These are phyloP conservation scores for Pristionchus exspectatus DNA, from an alignment of 2,888 invertebrate species.

Conservation along the genomic window DNA sequence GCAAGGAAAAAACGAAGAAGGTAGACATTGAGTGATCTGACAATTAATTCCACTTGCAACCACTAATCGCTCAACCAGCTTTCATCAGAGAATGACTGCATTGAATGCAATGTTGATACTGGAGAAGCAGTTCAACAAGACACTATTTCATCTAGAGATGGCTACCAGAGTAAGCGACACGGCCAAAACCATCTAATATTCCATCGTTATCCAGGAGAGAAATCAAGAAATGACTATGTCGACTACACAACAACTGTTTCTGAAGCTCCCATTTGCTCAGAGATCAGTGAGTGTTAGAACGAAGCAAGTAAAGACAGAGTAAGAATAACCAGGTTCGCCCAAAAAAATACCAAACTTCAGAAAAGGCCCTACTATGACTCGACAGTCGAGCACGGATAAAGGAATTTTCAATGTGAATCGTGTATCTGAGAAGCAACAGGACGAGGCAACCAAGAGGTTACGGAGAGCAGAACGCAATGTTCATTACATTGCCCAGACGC, in stretches of 20 bases:
- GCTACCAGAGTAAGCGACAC: slow-evolving; percentile 19
- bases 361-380: not conserved
- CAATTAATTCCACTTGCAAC: not conserved
- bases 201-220: slow-evolving; percentile 12
- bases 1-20: slow-evolving; percentile 51
- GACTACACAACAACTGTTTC: slow-evolving; percentile 61
- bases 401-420: not conserved
- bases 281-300: slow-evolving; percentile 62
- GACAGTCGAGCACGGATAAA: slow-evolving; percentile 38
- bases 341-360: not conserved
- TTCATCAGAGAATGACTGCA: slow-evolving; percentile 64
- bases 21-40: not conserved
- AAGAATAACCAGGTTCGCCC: not conserved
- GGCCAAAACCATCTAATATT: not conserved
- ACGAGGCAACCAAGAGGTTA: slow-evolving; percentile 56
- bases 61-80: not conserved
- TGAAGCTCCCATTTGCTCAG: slow-evolving; percentile 64
- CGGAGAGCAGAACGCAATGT: slow-evolving; percentile 72
- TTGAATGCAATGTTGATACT: slow-evolving; percentile 68
- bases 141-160: slow-evolving; percentile 66
- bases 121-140: slow-evolving; percentile 70
- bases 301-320: slow-evolving; percentile 24
- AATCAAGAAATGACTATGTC: slow-evolving; percentile 53
- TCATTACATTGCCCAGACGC: slow-evolving; percentile 73
- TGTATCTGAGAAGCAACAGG: slow-evolving; percentile 18